Base-by-base conservation (phyloP, 2,888 invertebrate genomes). In the Cryptocephalus moraei region DNA sequence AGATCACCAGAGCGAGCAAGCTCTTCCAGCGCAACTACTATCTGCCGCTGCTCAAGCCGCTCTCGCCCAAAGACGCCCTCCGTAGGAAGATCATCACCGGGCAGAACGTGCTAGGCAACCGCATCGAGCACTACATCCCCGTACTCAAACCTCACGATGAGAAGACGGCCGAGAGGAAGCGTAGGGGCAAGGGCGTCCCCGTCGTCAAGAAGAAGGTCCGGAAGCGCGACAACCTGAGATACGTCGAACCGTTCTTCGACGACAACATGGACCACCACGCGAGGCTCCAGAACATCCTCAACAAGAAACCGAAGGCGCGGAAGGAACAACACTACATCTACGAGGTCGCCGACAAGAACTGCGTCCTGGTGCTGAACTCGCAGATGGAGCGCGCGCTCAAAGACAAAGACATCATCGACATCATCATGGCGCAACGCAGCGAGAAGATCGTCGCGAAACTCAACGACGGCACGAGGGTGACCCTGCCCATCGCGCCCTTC, bases 21-120 rank as follows among this genome's bases (percentile, higher is more conserved):
- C 83, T 84, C 60, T 77, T 88, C 62, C 87, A 87, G 47, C 84
- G 86, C 64, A 86, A 87, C 43, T 85, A 87, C 68, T 88, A 88
- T 66, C 84, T 87, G 62, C 88, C 88, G 38, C 74, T 89, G 40
- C 73, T 88, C 51, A 85, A 86, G 41, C 86, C 87, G 2, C 83
- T 87, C 50, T 86, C 86, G 47, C 86, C 87, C 14, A 85, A 85
- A 10, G 87, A 87, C 63, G 88, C 87, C 1, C 81, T 84, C 62
- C 76, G 86, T 55, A 81, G 84, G 67, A 87, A 87, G 71, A 79
- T 84, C 51, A 86, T 86, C 63, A 82, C 86, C 3, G 84, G 84
- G 54, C 85, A 85, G 43, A 73, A 85, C 54, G 83, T 86, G 39
- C 76, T 82, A 38, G 67, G 67, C 32, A 52, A 52, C 36, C 53